Evolutionary conservation across 2,113 vertebrate species (phyloP), one percentile per base, ranked within the genome.

Genomic region (Tylochromis polylepis): DNA sequence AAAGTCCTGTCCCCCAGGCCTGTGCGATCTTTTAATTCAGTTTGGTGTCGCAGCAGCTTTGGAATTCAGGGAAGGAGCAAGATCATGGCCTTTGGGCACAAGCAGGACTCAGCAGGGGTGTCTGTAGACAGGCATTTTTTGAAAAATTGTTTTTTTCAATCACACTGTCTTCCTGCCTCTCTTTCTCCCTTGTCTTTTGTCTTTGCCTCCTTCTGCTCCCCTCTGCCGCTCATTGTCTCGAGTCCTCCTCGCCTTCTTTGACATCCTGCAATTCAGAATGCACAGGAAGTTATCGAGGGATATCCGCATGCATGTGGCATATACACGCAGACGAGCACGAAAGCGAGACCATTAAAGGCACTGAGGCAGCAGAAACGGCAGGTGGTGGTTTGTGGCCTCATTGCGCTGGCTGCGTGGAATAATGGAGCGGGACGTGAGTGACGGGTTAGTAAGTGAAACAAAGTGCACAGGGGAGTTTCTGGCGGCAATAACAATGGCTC

Each of bases 291-390:
- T 85, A 79, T 82, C 15, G 41, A 80, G 83, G 82, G 88, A 93
- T 79, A 90, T 91, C 87, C 78, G 55, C 60, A 81, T 83, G 53
- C 67, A 51, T 62, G 29, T 22, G 84, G 78, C 41, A 70, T 31
- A 70, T 31, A 56, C 67, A 82, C 67, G 85, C 78, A 86, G 81
- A 90, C 85, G 18, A 43, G 81, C 51, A 85, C 80, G 85, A 89
- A 88, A 91, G 79, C 70, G 59, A 87, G 87, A 81, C 84, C 85
- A 91, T 81, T 90, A 87, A 95, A 95, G 94, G 86, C 90, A 90
- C 92, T 78, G 91, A 96, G 89, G 91, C 94, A 94, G 93, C 95
- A 93, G 86, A 95, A 94, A 87, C 81, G 65, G 87, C 90, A 88
- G 92, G 93, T 81, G 65, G 90, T 80, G 87, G 92, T 92, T 92